Evolutionary conservation across 2,888 invertebrate genomes (phyloP), one percentile per base, ranked within the genome.

Genomic region (Branchipolynoe longqiensis): DNA sequence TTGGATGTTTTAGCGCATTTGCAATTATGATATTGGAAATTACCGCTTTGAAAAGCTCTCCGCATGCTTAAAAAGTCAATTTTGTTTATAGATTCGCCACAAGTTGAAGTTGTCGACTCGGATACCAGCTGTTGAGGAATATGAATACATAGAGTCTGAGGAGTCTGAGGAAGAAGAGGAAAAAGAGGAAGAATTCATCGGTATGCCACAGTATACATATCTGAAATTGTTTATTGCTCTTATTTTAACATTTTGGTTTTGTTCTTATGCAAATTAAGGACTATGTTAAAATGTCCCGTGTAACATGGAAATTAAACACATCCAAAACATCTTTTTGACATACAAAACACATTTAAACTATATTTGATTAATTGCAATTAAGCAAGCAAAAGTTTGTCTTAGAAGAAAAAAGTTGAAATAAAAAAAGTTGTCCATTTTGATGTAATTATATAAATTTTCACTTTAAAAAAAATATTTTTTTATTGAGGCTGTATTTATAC

Each of bases 81-180:
- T 48, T 8, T 48, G 18, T 48, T 14, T 18, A 48, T 4, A 41
- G 54, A 22, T 82, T 6, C 25, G 82, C 22, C 40, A n/a, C n/a
- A 1, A n/a, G 12, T 12, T 82, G 36, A 6, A 33, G 33, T 58
- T 82, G 25, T 41, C 33, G 59, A n/a, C 14, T 6, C 40, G 59
- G 38, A 25, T 31, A 22, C 58, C 82, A 33, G 28, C 28, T 56
- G 56, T 56, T 3, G 56, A 56, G 36, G 38, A 58, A 12, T 56
- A 82, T n/a, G 58, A 56, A 4, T 82, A 58, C 22, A 22, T 22
- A 8, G 31, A 31, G 36, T 58, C 82, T 1, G 41, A 41, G 22
- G 41, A 31, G 31, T 64, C 62, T 4, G 86, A 86, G 25, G 87
- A 87, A 41, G 87, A 87, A 33, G 85, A 85, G 38, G 85, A 84